Evolutionary conservation across 2,797 vertebrate species (phyloP), one percentile per base, ranked within the genome.

Genomic region (Sciaenops ocellatus): DNA sequence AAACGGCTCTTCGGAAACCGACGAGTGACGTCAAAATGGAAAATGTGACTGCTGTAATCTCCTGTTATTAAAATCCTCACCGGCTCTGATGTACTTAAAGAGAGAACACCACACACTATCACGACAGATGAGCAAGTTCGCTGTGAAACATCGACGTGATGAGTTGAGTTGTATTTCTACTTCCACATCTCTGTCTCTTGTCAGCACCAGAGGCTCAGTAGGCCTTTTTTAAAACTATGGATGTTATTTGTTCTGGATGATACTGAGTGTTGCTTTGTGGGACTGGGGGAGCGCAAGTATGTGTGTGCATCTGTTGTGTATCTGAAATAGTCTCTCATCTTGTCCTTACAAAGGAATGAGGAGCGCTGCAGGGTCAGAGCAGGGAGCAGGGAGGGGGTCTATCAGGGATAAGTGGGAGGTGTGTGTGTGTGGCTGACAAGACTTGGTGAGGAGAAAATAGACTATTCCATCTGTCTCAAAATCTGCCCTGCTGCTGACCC

Each of bases 371-470:
- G 91, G 93, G 88, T 93, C 86, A 86, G 64, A 70, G 77, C 60
- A 66, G 79, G 74, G 82, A 79, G 78, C 70, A 42, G 79, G 66
- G 38, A 20, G 38, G 57, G 77, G 83, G 76, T 81, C 81, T 83
- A 6, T 55, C 55, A 78, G 79, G 80, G 87, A 82, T 83, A 57
- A 76, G 76, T 69, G 79, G 82, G 82, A 73, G 76, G 42, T 15
- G 13, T 44, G 30, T 41, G 72, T 72, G 76, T 64, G 82, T 55
- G 82, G 69, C 67, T 84, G 85, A 89, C 86, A 91, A 87, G 90
- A 88, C 86, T 85, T 81, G 82, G 48, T 71, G 82, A 86, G 91
- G 90, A 95, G 83, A 95, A 96, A 96, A 96, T 95, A 95, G 95
- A 93, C 82, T 57, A 8, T 68, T 94, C 90, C 94, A 95, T 95